A percentile compares a stretch with the other conserved stretches of the same genome.
Evolutionary conservation across 2,888 invertebrate species (phyloP).

Genomic region (Chrysotoxum bicinctum): DNA sequence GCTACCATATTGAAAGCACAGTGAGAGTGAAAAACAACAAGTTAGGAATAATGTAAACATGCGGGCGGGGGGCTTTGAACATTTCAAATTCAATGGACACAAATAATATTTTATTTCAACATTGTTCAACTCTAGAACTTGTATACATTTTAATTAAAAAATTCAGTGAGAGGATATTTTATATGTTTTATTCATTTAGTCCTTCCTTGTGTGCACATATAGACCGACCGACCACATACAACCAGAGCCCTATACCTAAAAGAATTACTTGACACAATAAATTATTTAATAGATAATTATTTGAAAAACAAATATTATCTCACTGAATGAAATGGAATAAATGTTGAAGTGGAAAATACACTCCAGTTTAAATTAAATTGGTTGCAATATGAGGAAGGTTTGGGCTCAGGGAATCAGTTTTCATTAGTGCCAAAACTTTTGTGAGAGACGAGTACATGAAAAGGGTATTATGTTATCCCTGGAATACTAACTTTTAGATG

Average conservation of each 20-base stretch:
- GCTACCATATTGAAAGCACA: too few relatives aligned
- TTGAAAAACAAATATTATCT: constrained; percentile 53
- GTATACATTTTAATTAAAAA: constrained; percentile 50
- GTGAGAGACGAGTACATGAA: neutral
- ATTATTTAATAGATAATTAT: constrained; percentile 48
- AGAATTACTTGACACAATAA: constrained; percentile 50
- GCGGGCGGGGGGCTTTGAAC: neutral
- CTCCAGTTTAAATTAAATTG: constrained; percentile 3
- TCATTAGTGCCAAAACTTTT: neutral
- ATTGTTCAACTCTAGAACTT: constrained; percentile 43
- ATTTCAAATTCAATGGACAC: constrained; percentile 9
- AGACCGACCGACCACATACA: too few relatives aligned
- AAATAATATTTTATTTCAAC: constrained; percentile 26
- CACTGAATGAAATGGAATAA: constrained; percentile 7
- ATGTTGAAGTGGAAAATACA: constrained; percentile 33
- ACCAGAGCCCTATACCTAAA: too few relatives aligned
- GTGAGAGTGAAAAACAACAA: neutral
- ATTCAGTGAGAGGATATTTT: neutral
- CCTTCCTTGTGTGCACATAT: neutral
- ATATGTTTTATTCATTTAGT: neutral
- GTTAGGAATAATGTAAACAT: constrained; percentile 23
- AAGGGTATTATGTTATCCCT: neutral
- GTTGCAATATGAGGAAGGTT: neutral
- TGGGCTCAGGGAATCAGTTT: neutral
- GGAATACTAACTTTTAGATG: neutral